phyloP scores from a whole-genome alignment of 1,140 invertebrate species.

The Cephus cinctus region DNA sequence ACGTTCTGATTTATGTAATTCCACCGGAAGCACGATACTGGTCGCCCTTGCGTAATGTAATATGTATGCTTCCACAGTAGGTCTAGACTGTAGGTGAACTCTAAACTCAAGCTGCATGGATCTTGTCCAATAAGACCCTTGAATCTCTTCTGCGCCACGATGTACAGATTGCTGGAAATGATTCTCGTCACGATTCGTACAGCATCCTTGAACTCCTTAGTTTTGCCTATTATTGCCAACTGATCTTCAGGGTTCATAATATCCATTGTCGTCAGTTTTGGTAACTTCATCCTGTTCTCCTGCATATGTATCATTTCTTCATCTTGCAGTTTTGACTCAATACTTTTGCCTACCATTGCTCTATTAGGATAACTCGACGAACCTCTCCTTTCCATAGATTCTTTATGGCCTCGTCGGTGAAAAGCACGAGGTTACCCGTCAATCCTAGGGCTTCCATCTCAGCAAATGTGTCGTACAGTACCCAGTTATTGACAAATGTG shows the following conservation, averaged over 20 bases:
- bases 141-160: constrained; percentile 64
- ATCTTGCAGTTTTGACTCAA: not conserved
- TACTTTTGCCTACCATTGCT: constrained; percentile 13
- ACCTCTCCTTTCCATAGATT: not conserved
- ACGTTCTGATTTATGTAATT: constrained; percentile 66
- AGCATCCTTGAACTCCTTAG: constrained; percentile 61
- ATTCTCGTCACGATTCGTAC: constrained; percentile 66
- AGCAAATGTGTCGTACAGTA: constrained; percentile 69
- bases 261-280: constrained; percentile 12
- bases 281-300: not conserved
- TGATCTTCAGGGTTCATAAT: constrained; percentile 32
- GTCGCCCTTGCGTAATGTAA: constrained; percentile 46
- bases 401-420: not conserved
- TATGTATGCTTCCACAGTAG: constrained; percentile 65
- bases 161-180: constrained; percentile 66
- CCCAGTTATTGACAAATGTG: constrained; percentile 70
- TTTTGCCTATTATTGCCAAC: constrained; percentile 39
- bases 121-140: constrained; percentile 62
- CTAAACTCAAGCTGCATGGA: constrained; percentile 60
- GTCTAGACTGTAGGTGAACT: constrained; percentile 64
- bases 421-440: not conserved
- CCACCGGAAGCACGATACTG: constrained; percentile 63
- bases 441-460: constrained; percentile 33
- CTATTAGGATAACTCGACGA: constrained; percentile 17
- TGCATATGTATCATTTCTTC: constrained; percentile 5